phyloP scores from a whole-genome alignment of 2,113 vertebrate species.

The Mustela lutreola region DNA sequence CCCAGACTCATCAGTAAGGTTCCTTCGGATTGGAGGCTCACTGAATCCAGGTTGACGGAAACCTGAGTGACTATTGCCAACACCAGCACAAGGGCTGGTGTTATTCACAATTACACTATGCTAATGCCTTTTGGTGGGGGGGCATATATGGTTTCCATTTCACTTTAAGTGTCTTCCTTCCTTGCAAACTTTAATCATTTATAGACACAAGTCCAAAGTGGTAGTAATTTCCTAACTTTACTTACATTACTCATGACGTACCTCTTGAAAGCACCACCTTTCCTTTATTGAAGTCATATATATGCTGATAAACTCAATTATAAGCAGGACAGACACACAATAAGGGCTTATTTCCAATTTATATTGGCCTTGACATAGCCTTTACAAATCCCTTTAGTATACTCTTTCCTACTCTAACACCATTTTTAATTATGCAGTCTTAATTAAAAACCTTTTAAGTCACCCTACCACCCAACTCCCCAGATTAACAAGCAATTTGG shows the following conservation, averaged over 20 bases:
- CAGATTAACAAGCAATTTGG: neutral
- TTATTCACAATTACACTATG: neutral
- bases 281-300: neutral
- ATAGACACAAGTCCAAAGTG: neutral
- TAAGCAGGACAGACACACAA: neutral
- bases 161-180: neutral
- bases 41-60: neutral
- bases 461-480: neutral
- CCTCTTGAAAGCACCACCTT: neutral
- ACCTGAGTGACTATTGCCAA: neutral
- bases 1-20: neutral
- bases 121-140: neutral
- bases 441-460: neutral
- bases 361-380: neutral
- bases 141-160: neutral
- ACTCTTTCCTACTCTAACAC: neutral
- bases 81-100: too few species aligned
- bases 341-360: neutral
- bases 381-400: neutral
- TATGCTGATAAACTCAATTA: neutral
- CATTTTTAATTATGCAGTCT: neutral
- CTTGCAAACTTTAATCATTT: neutral
- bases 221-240: neutral
- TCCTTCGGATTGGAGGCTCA: neutral
- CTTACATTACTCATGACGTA: neutral